A percentile compares a stretch with the other conserved stretches of the same genome.
phyloP scores from a whole-genome alignment of 2,888 invertebrate genomes.

The Griposia aprilina region DNA sequence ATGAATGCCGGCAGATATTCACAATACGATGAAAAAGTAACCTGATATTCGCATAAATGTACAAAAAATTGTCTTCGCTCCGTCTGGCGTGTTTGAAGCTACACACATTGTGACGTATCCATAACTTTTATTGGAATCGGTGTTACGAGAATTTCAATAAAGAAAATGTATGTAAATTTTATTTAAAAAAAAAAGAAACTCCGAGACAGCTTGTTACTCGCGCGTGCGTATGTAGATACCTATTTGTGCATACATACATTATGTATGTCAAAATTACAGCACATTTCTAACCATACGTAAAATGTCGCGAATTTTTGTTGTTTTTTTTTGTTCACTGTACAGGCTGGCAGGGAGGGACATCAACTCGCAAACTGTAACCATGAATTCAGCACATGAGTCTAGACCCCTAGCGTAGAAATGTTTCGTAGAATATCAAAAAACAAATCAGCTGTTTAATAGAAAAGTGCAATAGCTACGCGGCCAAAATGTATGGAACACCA shows the following conservation, averaged over 20 bases:
- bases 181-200: slow-evolving; percentile 17
- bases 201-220: slow-evolving; percentile 10
- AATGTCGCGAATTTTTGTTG: background rate
- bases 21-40: slow-evolving; percentile 16
- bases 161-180: slow-evolving; percentile 29
- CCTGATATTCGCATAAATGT: slow-evolving; percentile 6
- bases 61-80: background rate
- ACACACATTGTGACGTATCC: slow-evolving; percentile 19
- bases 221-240: background rate
- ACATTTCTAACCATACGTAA: slow-evolving; percentile 1
- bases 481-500: too few relatives aligned
- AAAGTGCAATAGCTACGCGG: too few relatives aligned
- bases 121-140: slow-evolving; percentile 39
- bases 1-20: background rate
- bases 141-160: slow-evolving; percentile 47
- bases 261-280: background rate
- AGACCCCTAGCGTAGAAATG: too few relatives aligned
- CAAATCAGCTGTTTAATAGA: too few relatives aligned
- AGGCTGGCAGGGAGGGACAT: too few relatives aligned
- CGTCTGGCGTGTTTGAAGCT: slow-evolving; percentile 15
- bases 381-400: too few relatives aligned
- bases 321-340: too few relatives aligned
- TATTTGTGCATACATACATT: background rate
- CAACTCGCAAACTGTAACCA: too few relatives aligned
- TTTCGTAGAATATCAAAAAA: too few relatives aligned